Conservation (phyloP, 2,797 vertebrate genomes). For the Cyprinella venusta region DNA sequence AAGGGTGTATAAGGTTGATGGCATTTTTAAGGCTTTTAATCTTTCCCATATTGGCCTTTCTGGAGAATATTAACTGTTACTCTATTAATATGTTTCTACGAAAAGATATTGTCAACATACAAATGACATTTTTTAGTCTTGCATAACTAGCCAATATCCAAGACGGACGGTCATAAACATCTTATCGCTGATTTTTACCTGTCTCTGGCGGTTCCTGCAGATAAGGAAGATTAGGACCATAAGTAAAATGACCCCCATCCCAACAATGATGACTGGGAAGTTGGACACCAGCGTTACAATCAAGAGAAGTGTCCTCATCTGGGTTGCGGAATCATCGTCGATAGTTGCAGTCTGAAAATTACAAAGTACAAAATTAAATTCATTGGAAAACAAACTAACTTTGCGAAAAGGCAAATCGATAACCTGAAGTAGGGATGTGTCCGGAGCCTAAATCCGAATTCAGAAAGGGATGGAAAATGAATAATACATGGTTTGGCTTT, state of each 20-base stretch:
- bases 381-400: not conserved
- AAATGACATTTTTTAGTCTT: not conserved
- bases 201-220: conserved; percentile 81
- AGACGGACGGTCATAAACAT: not conserved
- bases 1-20: not conserved
- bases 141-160: not conserved
- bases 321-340: conserved; percentile 77
- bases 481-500: not conserved
- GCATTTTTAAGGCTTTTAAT: not conserved
- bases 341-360: conserved; percentile 77
- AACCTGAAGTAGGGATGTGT: not conserved
- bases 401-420: not conserved
- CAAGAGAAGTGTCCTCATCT: conserved; percentile 79
- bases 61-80: not conserved
- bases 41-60: not conserved
- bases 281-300: conserved; percentile 80
- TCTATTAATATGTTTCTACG: not conserved
- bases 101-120: not conserved
- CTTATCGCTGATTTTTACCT: conserved; percentile 68
- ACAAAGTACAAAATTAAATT: not conserved
- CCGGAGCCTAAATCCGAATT: not conserved
- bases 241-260: conserved; percentile 78
- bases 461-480: not conserved
- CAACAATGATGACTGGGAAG: conserved; percentile 81
- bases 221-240: conserved; percentile 78